These are phyloP conservation scores for Rhadinocentrus ornatus DNA, from an alignment of 2,797 vertebrate genomes.

Conservation along the genomic window DNA sequence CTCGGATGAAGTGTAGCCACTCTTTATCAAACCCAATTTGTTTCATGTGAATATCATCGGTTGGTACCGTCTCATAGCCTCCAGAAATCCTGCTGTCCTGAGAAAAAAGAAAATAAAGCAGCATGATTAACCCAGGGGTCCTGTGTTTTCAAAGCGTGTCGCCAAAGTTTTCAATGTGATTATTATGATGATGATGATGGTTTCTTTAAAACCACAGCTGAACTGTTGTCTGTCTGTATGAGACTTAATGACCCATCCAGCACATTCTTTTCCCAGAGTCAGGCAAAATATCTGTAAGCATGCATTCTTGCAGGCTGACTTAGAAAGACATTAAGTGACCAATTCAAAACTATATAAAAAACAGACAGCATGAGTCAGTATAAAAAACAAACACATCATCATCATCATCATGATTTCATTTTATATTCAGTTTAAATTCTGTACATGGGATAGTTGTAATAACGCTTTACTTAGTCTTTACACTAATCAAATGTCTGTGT, in stretches of 20 bases:
- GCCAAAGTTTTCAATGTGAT: slow-evolving; percentile 31
- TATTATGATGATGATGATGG: slow-evolving; percentile 34
- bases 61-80: slow-evolving; percentile 97
- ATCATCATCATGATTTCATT: slow-evolving; percentile 22
- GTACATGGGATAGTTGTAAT: not conserved
- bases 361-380: slow-evolving; percentile 26
- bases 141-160: slow-evolving; percentile 19
- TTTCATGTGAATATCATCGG: slow-evolving; percentile 98
- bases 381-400: slow-evolving; percentile 30
- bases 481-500: not conserved
- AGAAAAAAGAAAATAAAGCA: slow-evolving; percentile 36
- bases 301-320: slow-evolving; percentile 48
- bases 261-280: slow-evolving; percentile 39
- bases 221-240: slow-evolving; percentile 39
- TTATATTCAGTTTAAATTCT: slow-evolving; percentile 23
- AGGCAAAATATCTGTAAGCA: slow-evolving; percentile 21
- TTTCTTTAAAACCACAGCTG: slow-evolving; percentile 48
- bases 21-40: slow-evolving; percentile 93
- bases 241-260: slow-evolving; percentile 57
- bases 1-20: slow-evolving; percentile 97
- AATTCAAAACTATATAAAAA: slow-evolving; percentile 63
- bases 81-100: slow-evolving; percentile 95
- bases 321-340: slow-evolving; percentile 42
- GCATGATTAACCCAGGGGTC: slow-evolving; percentile 44
- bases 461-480: not conserved